Base-by-base conservation (phyloP, 2,888 invertebrate genomes). In the Adelphocoris suturalis region DNA sequence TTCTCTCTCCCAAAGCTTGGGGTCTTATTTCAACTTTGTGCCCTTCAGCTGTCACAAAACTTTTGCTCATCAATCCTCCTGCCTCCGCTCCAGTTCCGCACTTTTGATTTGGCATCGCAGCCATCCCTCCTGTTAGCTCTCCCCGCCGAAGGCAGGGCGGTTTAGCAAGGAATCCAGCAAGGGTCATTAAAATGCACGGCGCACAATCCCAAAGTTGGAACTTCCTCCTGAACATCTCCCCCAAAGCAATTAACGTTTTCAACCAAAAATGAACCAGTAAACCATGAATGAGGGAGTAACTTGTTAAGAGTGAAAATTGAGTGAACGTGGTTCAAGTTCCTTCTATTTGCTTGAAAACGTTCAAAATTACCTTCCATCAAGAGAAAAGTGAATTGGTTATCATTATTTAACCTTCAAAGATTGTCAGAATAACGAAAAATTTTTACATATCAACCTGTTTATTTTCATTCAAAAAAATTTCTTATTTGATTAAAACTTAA, bases 51-150 rank as follows among this genome's bases (percentile, higher is more conserved):
- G 88, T 88, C 88, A 88, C 46, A 78, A 88, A 88, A 76, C 55
- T 88, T 88, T 88, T 27, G 88, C 80, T 88, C 88, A 88, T 88
- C 88, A 88, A 88, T 88, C 88, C 88, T 88, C 80, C 27, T 14
- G 28, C 82, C 16, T 13, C 52, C 19, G 37, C 46, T 16, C 7
- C 85, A n/a, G 82, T 23, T 47, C 47, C 61, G 61, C 37, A 80
- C 88, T 88, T 88, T 80, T 80, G 88, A 88, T 78, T 88, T 88
- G 82, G 80, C 68, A 68, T 23, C 68, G 68, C 68, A 23, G 19
- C 68, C 68, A 23, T 13, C 68, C 27, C 68, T 23, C 68, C 68
- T 12, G 68, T 19, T 68, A n/a, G 68, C 27, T 68, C 68, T 68
- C 27, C 23, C 68, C 27, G 0, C 3, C 27, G 23, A n/a, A 0